phyloP scores from a whole-genome alignment of 2,888 invertebrate genomes.

The Megalurothrips usitatus region DNA sequence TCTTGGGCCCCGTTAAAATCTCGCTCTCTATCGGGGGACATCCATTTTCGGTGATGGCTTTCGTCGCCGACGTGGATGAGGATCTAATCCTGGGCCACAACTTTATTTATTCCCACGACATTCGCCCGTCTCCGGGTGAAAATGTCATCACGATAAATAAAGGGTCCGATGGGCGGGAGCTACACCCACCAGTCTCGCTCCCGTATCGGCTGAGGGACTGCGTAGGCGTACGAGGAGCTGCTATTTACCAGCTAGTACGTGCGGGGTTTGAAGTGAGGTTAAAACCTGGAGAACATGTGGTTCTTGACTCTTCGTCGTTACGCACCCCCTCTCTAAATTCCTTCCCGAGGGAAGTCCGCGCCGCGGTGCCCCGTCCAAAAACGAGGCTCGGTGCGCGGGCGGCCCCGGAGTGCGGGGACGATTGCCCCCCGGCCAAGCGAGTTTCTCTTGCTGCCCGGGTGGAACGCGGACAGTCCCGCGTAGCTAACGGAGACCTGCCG shows the following conservation, averaged over 20 bases:
- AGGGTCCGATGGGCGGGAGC: neutral
- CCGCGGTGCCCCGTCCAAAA: neutral
- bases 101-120: neutral
- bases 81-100: neutral
- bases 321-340: neutral
- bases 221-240: neutral
- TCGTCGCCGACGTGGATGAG: neutral
- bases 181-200: neutral
- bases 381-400: neutral
- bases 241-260: neutral
- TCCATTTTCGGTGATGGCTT: neutral
- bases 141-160: neutral
- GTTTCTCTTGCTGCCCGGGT: neutral
- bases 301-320: neutral
- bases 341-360: neutral
- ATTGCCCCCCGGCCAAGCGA: neutral
- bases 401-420: neutral
- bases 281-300: neutral
- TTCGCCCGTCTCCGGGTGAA: neutral
- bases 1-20: neutral
- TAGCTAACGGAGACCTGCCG: neutral
- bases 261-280: neutral
- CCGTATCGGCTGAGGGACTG: neutral
- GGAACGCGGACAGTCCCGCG: neutral
- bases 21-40: neutral